These are phyloP conservation scores for Pangasianodon gigas DNA, from an alignment of 2,113 vertebrate species.

Conservation along the genomic window DNA sequence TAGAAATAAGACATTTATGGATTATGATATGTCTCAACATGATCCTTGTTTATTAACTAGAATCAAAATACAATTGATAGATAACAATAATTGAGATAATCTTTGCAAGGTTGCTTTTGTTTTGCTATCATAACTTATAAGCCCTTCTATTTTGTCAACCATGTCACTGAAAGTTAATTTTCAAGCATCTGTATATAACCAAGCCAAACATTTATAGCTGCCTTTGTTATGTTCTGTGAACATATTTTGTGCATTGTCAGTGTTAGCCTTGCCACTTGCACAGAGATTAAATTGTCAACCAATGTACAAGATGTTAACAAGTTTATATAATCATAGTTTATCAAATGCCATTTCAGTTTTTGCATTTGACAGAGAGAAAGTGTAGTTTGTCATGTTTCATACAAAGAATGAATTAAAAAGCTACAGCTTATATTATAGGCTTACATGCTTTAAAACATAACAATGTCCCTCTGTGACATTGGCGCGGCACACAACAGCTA, in stretches of 20 bases:
- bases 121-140: not conserved
- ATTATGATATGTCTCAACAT: not conserved
- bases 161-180: not conserved
- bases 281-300: not conserved
- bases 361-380: not conserved
- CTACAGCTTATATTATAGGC: not conserved
- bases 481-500: too few species aligned
- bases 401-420: not conserved
- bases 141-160: not conserved
- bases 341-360: not conserved
- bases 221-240: not conserved
- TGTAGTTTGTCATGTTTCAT: not conserved
- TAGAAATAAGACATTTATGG: not conserved
- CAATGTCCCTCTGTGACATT: not conserved
- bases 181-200: not conserved
- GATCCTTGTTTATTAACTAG: not conserved
- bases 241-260: not conserved
- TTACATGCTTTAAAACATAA: not conserved
- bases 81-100: not conserved
- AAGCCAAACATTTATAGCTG: not conserved
- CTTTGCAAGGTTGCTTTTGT: not conserved
- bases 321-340: not conserved
- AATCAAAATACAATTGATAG: not conserved
- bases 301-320: not conserved
- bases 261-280: not conserved